Evolutionary conservation across 2,797 vertebrate genomes (phyloP), one percentile per base, ranked within the genome.

Genomic region (Rhinogobio ventralis): DNA sequence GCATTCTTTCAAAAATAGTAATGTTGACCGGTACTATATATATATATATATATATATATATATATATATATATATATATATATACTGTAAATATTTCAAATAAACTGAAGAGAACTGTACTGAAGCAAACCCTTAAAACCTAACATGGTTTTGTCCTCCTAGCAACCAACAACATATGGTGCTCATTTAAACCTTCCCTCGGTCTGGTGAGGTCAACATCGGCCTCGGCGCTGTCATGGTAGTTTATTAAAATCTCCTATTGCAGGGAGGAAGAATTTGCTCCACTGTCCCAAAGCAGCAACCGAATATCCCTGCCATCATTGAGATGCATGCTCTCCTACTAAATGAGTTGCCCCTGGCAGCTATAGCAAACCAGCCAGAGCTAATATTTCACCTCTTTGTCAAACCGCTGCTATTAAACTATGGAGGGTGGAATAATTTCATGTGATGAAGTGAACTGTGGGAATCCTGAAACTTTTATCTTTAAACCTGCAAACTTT

Each of bases 271-370:
- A 46, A 66, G 82, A 87, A 77, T 87, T 83, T 53, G 3, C 75
- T 82, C 78, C 39, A 62, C 73, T 81, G 86, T 90, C 86, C 87
- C 55, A 69, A 80, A 85, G 86, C 86, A 84, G 77, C 79, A 79
- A 36, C 60, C 7, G 39, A 82, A 66, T 62, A 77, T 75, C 75
- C 69, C 71, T 84, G 85, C 79, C 79, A 79, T 72, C 55, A 76
- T 86, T 80, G 78, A 55, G 55, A 80, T 78, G 71, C 66, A 87
- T 71, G 79, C 82, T 88, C 76, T 49, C 84, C 80, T 69, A 81
- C 77, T 90, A 85, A 88, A 88, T 88, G 87, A 88, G 68, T 88
- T 79, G 86, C 87, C 86, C 78, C 81, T 86, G 86, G 89, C 85
- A 83, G 68, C 76, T 82, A 49, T 13, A 81, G 74, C 86, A 85